A percentile compares a stretch with the other conserved stretches of the same genome.
Evolutionary conservation across 2,888 invertebrate species (phyloP).

Genomic region (Ormyrus thymus): DNA sequence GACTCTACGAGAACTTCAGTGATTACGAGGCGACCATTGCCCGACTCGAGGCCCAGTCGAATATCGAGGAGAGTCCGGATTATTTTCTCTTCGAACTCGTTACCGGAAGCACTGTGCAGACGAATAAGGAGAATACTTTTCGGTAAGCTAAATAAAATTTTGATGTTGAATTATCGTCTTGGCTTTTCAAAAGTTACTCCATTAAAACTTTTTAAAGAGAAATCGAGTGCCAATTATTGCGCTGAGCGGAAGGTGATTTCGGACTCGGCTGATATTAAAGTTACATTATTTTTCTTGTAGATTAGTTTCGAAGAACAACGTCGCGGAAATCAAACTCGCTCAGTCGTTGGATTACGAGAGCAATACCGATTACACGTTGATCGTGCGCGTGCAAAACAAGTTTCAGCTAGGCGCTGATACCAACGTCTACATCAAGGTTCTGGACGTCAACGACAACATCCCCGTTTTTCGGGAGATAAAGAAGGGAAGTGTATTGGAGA

Average conservation of each 20-base stretch:
- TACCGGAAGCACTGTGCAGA: constrained; percentile 89
- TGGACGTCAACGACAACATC: constrained; percentile 94
- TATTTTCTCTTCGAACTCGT: constrained; percentile 85
- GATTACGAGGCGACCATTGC: constrained; percentile 84
- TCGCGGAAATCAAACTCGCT: constrained; percentile 85
- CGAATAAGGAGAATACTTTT: constrained; percentile 86
- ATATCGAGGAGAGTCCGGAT: constrained; percentile 82
- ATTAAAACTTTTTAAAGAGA: no score
- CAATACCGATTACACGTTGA: constrained; percentile 88
- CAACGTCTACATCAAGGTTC: constrained; percentile 85
- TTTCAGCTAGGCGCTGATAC: constrained; percentile 87
- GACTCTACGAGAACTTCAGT: constrained; percentile 84
- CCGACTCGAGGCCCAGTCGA: constrained; percentile 85
- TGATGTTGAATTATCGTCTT: no score
- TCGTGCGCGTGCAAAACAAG: constrained; percentile 88
- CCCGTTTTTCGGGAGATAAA: constrained; percentile 89
- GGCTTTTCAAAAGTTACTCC: no score
- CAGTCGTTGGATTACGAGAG: constrained; percentile 89
- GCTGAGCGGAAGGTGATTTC: no score
- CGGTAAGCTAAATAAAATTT: constrained; percentile 59
- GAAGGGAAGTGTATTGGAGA: constrained; percentile 89
- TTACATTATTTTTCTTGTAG: constrained; percentile 57
- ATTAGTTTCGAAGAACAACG: constrained; percentile 81
- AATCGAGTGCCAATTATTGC: no score
- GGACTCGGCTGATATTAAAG: no score